Evolutionary conservation across 2,113 vertebrate species (phyloP), one percentile per base, ranked within the genome.

Genomic region (Sapajus apella): DNA sequence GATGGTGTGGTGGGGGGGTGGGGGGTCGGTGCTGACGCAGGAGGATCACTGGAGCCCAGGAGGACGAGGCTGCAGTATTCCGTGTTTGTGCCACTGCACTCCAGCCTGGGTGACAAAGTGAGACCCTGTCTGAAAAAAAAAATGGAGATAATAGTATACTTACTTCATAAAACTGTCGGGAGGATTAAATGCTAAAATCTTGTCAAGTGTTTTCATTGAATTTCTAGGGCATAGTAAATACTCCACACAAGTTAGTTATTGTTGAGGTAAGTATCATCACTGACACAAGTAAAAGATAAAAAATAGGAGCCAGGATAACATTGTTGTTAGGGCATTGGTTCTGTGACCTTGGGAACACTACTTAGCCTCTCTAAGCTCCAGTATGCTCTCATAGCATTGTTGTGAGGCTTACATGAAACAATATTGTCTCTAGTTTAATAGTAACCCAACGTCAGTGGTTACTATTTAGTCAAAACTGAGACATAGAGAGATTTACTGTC

Each of bases 181-280:
- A 79, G 18, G 68, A 92, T 45, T 52, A 58, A 90, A 75, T 76
- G 75, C 45, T 75, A 76, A 86, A 70, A 85, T 96, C 27, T 37
- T n/a, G 11, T 43, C 61, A 75, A 75, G 14, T 68, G 27, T 66
- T 90, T 68, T 91, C 40, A 68, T 9, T 89, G 76, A 94, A 61
- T 85, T 89, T 96, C 18, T 64, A 35, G 66, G 70, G 25, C 56
- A 89, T 83, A 40, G 76, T 94, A 85, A 94, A 56, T 91, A 43
- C 30, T 68, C 10, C 58, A 18, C 47, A 70, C 27, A 72, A 84
- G 20, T 76, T 64, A 64, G 2, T 70, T 84, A 52, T 85, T 72
- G 68, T 88, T 88, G 45, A 35, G 40, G 16, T 50, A 55, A 37
- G 81, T 77, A 84, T 50, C 50, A 40, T 43, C 56, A 86, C 45